phyloP scores from a whole-genome alignment of 2,113 vertebrate genomes.

The Conger conger region DNA sequence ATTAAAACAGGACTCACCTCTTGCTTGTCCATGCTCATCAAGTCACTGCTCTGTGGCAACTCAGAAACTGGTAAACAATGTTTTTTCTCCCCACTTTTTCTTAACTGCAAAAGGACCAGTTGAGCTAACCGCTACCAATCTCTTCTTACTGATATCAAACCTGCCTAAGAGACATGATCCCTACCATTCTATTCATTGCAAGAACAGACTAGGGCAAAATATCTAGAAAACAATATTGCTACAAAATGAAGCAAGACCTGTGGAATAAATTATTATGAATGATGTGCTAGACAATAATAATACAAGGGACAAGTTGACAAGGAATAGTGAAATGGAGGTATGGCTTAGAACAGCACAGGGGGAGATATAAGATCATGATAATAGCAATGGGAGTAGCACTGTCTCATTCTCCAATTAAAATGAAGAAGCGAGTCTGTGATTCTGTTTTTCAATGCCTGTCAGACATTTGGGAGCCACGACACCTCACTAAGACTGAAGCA shows the following conservation, averaged over 20 bases:
- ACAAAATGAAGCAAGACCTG: background rate
- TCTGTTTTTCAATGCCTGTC: background rate
- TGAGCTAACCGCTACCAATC: background rate
- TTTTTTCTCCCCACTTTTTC: no score
- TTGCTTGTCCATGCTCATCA: background rate
- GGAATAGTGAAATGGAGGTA: background rate
- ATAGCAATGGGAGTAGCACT: constrained; percentile 49
- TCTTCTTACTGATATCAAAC: background rate
- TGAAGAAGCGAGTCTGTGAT: background rate
- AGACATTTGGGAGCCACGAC: background rate
- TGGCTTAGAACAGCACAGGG: constrained; percentile 20
- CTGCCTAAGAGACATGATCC: background rate
- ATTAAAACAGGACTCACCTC: background rate
- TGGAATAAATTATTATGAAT: background rate
- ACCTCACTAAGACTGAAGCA: background rate
- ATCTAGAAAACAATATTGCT: background rate
- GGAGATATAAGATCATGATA: constrained; percentile 45
- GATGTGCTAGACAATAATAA: background rate
- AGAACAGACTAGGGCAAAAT: background rate
- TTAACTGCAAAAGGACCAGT: no score
- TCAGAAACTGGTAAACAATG: no score
- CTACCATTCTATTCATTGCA: background rate
- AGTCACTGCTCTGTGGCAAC: background rate
- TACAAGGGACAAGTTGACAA: background rate
- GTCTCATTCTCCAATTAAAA: constrained; percentile 33